phyloP scores from a whole-genome alignment of 2,888 invertebrate species.

The Sturmia bella region DNA sequence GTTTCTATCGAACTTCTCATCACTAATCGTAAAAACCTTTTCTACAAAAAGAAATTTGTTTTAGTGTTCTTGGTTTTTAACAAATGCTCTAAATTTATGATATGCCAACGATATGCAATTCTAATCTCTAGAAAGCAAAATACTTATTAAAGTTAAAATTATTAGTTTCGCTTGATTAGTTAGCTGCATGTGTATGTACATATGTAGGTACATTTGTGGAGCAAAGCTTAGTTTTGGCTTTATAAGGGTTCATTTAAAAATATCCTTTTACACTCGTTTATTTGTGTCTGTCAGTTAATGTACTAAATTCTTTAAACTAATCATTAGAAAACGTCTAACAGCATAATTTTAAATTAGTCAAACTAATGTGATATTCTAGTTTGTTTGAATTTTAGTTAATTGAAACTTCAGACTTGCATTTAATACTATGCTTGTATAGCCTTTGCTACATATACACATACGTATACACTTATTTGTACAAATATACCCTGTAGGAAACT shows the following conservation, averaged over 20 bases:
- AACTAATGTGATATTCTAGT: slow-evolving; percentile 26
- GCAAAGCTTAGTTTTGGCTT: slow-evolving; percentile 19
- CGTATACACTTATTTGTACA: neutral
- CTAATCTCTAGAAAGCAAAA: slow-evolving; percentile 1
- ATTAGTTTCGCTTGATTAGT: slow-evolving; percentile 8
- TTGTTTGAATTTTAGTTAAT: slow-evolving; percentile 16
- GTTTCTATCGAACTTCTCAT: no score
- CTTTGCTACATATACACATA: neutral
- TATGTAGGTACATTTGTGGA: slow-evolving; percentile 37
- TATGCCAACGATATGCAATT: no score
- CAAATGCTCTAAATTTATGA: no score
- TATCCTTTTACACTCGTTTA: slow-evolving; percentile 45
- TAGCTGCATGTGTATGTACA: no score
- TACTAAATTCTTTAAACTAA: slow-evolving; percentile 22
- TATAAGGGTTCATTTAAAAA: slow-evolving; percentile 54
- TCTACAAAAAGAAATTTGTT: no score
- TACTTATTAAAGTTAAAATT: neutral
- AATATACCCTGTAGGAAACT: no score
- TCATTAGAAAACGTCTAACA: slow-evolving; percentile 41
- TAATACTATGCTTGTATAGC: neutral
- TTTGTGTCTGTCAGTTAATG: neutral
- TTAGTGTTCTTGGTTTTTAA: no score
- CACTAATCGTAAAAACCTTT: no score
- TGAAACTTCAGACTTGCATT: slow-evolving; percentile 10
- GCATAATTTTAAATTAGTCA: slow-evolving; percentile 53